Conservation (phyloP, 2,888 invertebrate genomes). For the Tipula vernalis region DNA sequence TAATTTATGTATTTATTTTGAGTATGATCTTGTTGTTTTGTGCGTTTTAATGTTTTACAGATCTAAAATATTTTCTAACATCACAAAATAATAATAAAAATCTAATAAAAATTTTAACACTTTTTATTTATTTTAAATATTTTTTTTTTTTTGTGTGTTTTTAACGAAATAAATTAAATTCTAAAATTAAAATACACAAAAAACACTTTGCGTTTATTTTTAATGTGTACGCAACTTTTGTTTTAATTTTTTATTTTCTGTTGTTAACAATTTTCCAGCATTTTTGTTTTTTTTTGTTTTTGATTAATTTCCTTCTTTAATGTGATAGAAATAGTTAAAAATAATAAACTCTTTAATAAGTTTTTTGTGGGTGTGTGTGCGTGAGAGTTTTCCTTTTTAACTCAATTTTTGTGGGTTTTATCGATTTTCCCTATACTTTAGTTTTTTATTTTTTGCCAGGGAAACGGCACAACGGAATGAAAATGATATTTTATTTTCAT, state of each 20-base stretch:
- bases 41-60: background rate
- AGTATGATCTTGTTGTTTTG: background rate
- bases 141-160: background rate
- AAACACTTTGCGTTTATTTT: background rate
- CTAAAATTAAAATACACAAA: background rate
- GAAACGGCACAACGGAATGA: background rate
- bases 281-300: background rate
- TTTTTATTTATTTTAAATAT: background rate
- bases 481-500: background rate
- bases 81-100: background rate
- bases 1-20: background rate
- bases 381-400: background rate
- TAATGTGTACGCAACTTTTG: background rate
- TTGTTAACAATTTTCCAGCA: background rate
- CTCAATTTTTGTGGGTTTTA: background rate
- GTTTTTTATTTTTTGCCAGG: background rate
- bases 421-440: background rate
- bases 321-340: background rate
- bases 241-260: background rate
- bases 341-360: background rate
- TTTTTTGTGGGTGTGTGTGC: background rate
- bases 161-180: background rate
- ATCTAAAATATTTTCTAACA: background rate
- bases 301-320: background rate
- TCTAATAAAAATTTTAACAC: background rate